Evolutionary conservation across 2,797 vertebrate species (phyloP).

Genomic region (Pitangus sulphuratus): DNA sequence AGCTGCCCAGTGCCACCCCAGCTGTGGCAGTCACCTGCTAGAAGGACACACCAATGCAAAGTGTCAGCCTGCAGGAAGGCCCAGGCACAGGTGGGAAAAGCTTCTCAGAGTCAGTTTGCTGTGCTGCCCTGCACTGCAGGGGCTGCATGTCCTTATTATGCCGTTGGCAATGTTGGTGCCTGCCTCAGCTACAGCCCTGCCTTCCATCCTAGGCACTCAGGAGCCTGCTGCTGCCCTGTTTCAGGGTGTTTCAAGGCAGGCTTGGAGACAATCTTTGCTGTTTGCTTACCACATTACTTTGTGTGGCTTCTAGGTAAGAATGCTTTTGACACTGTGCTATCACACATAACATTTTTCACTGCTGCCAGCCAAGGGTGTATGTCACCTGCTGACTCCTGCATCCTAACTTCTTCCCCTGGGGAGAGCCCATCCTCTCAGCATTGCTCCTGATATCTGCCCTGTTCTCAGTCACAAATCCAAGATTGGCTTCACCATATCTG

Average conservation of each 20-base stretch:
- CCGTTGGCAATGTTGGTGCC: background rate
- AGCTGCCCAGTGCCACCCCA: background rate
- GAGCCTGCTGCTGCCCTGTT: background rate
- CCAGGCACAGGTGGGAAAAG: background rate
- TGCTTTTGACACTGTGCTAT: background rate
- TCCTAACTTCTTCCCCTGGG: background rate
- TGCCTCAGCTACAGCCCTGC: background rate
- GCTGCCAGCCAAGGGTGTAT: background rate
- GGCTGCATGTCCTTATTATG: background rate
- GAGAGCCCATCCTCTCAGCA: background rate
- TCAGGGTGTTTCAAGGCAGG: background rate
- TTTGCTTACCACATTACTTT: background rate
- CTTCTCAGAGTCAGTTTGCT: background rate
- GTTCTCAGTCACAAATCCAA: background rate
- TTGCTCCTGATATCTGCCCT: background rate
- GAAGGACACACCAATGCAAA: background rate
- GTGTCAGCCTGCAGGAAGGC: background rate
- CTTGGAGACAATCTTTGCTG: background rate
- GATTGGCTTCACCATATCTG: background rate
- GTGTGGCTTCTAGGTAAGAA: background rate
- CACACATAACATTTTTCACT: background rate
- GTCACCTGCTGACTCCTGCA: background rate
- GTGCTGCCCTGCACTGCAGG: background rate
- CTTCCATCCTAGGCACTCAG: background rate
- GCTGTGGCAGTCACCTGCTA: background rate